These are phyloP conservation scores for Falcaria lacertinaria DNA, from an alignment of 2,888 invertebrate species.

Conservation along the genomic window DNA sequence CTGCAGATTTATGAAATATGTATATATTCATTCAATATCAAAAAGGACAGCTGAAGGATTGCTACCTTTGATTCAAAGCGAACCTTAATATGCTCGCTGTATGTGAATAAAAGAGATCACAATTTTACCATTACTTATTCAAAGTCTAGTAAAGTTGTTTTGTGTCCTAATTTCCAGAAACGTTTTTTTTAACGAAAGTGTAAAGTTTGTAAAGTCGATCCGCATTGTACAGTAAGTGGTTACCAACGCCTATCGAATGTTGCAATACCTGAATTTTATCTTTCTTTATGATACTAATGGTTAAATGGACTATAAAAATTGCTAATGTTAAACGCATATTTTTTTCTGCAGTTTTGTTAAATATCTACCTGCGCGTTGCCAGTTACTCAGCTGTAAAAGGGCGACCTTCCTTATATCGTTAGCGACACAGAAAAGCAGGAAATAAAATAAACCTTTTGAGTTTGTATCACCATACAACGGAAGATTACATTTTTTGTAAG, in stretches of 20 bases:
- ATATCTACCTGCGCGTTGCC: background rate
- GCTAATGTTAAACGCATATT: too few species aligned
- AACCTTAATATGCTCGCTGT: background rate
- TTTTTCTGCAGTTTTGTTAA: background rate
- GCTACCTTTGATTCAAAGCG: background rate
- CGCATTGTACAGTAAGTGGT: too few species aligned
- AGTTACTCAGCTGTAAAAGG: slow-evolving; percentile 35
- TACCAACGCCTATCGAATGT: too few species aligned
- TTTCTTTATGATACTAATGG: too few species aligned
- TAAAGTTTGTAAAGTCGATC: too few species aligned
- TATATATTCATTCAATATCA: slow-evolving; percentile 20
- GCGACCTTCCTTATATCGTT: slow-evolving; percentile 35
- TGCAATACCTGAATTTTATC: too few species aligned
- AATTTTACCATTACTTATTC: too few species aligned
- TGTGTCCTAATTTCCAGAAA: too few species aligned
- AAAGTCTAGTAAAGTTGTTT: too few species aligned
- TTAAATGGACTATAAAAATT: too few species aligned
- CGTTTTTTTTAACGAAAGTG: too few species aligned
- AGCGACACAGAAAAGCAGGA: slow-evolving; percentile 34
- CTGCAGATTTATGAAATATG: slow-evolving; percentile 22
- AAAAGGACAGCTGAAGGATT: slow-evolving; percentile 10
- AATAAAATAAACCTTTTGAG: slow-evolving; percentile 33
- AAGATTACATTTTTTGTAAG: slow-evolving; percentile 29
- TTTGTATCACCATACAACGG: slow-evolving; percentile 27
- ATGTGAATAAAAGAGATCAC: background rate